Percentiles rank a stretch among this genome's conserved stretches.
phyloP scores from a whole-genome alignment of 1,140 invertebrate species.

The Helicoverpa armigera region DNA sequence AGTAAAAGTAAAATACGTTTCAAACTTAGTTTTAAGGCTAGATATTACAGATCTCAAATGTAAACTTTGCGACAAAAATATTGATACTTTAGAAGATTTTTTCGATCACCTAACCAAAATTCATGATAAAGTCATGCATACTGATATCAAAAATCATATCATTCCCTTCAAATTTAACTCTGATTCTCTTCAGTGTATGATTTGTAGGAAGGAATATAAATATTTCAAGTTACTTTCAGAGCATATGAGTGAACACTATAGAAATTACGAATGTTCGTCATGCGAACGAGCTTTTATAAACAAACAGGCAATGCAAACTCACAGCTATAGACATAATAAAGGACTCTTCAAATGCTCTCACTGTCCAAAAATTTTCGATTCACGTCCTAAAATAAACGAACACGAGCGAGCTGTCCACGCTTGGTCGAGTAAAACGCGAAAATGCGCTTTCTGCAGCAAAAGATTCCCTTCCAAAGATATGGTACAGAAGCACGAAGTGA shows the following conservation, averaged over 20 bases:
- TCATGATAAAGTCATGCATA: constrained; percentile 1
- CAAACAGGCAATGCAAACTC: constrained; percentile 2
- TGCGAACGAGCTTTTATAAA: constrained; percentile 33
- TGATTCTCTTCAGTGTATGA: background rate
- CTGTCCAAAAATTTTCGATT: constrained; percentile 17
- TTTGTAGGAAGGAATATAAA: constrained; percentile 1
- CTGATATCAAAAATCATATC: constrained; percentile 22
- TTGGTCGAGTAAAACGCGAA: background rate
- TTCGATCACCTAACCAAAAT: background rate
- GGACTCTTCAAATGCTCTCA: background rate
- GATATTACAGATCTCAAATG: constrained; percentile 57
- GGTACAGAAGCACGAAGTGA: constrained; percentile 2
- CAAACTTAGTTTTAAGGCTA: constrained; percentile 46
- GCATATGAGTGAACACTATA: constrained; percentile 34
- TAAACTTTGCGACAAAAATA: constrained; percentile 49
- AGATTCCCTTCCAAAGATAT: background rate
- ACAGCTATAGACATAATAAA: background rate
- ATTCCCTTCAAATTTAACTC: constrained; percentile 32
- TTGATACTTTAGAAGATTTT: constrained; percentile 42
- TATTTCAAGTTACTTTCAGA: constrained; percentile 16
- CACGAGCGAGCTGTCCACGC: background rate
- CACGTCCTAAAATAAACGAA: background rate
- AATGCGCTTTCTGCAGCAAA: background rate
- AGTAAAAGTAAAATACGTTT: constrained; percentile 18
- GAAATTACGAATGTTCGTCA: constrained; percentile 16